phyloP scores from a whole-genome alignment of 2,113 vertebrate species.

The Megalops atlanticus region DNA sequence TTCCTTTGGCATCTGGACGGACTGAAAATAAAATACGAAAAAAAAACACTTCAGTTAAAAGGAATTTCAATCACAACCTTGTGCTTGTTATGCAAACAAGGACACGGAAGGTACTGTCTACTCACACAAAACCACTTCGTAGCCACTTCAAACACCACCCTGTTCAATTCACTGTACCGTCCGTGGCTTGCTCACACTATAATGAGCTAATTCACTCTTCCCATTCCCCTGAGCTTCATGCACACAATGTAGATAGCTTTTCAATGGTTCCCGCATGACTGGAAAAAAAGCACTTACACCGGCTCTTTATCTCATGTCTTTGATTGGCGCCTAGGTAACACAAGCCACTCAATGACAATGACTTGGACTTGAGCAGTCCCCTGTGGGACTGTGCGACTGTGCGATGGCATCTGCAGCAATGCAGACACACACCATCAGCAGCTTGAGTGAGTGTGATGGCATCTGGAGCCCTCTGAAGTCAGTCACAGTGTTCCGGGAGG shows the following conservation, averaged over 20 bases:
- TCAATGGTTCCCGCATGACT: background rate
- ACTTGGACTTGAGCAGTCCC: background rate
- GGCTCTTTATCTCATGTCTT: slow-evolving; percentile 1
- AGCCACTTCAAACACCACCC: slow-evolving; percentile 25
- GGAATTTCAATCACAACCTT: slow-evolving; percentile 26
- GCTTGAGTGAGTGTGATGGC: too few species aligned
- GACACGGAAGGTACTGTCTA: background rate
- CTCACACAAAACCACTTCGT: slow-evolving; percentile 14
- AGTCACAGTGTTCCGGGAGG: background rate
- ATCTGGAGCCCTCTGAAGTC: too few species aligned
- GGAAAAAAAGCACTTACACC: background rate
- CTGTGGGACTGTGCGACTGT: too few species aligned
- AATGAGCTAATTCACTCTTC: slow-evolving; percentile 27
- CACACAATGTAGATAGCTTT: background rate
- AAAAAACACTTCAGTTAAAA: slow-evolving; percentile 3
- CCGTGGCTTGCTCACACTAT: slow-evolving; percentile 16
- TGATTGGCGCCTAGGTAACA: background rate
- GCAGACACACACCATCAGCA: too few species aligned
- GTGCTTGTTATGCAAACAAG: slow-evolving; percentile 33
- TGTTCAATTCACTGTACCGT: slow-evolving; percentile 31
- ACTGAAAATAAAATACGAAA: slow-evolving; percentile 22
- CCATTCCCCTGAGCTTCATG: slow-evolving; percentile 8
- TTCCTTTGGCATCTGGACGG: too few species aligned
- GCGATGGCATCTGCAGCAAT: too few species aligned
- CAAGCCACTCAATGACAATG: background rate